Conservation (phyloP, 1,140 invertebrate genomes). For the Pissodes strobi region DNA sequence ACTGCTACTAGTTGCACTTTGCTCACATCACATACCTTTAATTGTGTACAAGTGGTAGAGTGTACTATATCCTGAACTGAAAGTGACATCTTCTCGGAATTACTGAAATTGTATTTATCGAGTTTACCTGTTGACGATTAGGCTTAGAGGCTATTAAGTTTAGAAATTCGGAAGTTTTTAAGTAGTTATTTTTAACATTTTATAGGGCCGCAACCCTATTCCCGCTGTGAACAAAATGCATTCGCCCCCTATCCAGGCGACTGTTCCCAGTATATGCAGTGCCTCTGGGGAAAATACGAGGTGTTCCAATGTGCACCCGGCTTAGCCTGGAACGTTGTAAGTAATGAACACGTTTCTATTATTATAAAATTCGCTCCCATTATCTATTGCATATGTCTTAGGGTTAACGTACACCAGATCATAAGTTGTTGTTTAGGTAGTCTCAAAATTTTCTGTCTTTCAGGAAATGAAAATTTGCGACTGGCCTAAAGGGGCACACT, state of each 20-base stretch:
- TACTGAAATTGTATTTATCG: no score
- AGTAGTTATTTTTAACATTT: not conserved
- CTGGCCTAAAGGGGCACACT: slow-evolving; percentile 76
- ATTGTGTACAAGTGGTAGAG: no score
- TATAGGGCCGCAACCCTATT: slow-evolving; percentile 55
- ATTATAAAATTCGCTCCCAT: no score
- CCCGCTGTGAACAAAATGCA: slow-evolving; percentile 59
- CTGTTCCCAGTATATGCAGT: slow-evolving; percentile 75
- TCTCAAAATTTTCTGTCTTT: no score
- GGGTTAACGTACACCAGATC: not conserved
- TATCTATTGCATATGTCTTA: not conserved
- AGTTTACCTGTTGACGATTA: no score
- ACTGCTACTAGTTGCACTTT: no score
- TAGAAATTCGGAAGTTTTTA: no score
- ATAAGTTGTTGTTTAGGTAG: no score
- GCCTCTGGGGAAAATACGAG: slow-evolving; percentile 77
- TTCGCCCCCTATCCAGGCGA: slow-evolving; percentile 68
- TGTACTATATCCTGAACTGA: no score
- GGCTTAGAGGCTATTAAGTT: no score
- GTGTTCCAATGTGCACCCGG: slow-evolving; percentile 73
- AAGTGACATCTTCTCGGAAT: not conserved
- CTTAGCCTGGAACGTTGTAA: slow-evolving; percentile 76
- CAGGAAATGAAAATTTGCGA: slow-evolving; percentile 69
- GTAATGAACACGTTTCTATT: no score
- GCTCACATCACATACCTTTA: no score